phyloP scores from a whole-genome alignment of 1,140 invertebrate genomes.

The Penaeus indicus region DNA sequence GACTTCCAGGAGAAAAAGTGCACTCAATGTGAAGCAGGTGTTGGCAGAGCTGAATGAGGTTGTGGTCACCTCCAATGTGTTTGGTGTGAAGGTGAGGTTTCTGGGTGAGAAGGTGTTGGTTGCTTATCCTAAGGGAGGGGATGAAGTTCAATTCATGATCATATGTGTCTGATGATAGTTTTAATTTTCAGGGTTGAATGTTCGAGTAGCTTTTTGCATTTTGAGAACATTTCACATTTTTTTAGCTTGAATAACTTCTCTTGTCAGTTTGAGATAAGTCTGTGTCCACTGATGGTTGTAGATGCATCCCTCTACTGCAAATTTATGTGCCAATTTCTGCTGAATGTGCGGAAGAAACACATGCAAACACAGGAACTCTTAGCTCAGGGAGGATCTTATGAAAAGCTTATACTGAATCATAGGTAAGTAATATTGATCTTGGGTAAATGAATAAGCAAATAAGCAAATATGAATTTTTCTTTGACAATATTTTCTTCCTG shows the following conservation, averaged over 20 bases:
- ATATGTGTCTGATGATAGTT: too few species aligned
- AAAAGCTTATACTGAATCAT: constrained; percentile 47
- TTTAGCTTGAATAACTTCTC: background rate
- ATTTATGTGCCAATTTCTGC: constrained; percentile 54
- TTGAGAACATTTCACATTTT: background rate
- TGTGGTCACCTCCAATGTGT: too few species aligned
- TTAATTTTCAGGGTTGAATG: too few species aligned
- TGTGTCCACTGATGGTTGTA: constrained; percentile 45
- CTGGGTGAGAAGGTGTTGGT: background rate
- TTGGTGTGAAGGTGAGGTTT: too few species aligned
- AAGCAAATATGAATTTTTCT: background rate
- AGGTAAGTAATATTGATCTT: constrained; percentile 22
- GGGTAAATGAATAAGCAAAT: background rate
- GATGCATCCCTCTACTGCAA: constrained; percentile 47
- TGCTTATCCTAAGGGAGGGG: background rate
- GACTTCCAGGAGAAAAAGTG: constrained; percentile 40
- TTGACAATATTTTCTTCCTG: background rate
- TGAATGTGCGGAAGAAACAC: constrained; percentile 47
- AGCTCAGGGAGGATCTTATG: constrained; percentile 53
- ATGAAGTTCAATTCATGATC: too few species aligned
- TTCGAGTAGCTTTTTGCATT: too few species aligned
- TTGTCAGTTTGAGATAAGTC: constrained; percentile 43
- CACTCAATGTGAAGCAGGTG: constrained; percentile 14
- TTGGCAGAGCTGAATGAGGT: constrained; percentile 21
- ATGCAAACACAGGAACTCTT: constrained; percentile 33